These are phyloP conservation scores for Apis laboriosa DNA, from an alignment of 1,140 invertebrate species.

Conservation along the genomic window DNA sequence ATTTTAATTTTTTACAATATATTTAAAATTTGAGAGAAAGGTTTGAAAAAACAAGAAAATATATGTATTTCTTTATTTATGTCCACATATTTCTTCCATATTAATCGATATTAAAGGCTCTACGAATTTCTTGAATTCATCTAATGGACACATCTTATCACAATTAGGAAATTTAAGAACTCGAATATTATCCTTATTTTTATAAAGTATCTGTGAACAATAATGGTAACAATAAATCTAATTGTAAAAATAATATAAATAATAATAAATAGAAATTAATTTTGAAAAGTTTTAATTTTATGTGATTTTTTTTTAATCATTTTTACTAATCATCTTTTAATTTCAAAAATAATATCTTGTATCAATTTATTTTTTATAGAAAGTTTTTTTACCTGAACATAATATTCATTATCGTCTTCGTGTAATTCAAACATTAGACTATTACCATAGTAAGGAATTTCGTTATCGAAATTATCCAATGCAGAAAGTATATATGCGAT, in stretches of 20 bases:
- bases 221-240: not conserved
- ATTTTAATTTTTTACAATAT: too few relatives aligned
- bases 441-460: conserved; percentile 21
- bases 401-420: conserved; percentile 12
- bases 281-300: not conserved
- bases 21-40: too few relatives aligned
- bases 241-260: too few relatives aligned
- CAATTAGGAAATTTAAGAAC: conserved; percentile 5
- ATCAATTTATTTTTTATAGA: not conserved
- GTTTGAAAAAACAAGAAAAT: too few relatives aligned
- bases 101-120: not conserved
- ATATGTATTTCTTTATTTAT: not conserved
- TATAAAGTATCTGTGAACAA: not conserved
- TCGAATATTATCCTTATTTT: not conserved
- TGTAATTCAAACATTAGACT: conserved; percentile 30
- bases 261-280: not conserved
- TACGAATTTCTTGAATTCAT: conserved; percentile 5
- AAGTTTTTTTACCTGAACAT: conserved; percentile 20
- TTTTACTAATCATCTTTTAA: not conserved
- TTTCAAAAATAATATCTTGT: not conserved
- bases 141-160: conserved; percentile 18
- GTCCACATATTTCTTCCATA: not conserved
- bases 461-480: conserved; percentile 23
- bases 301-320: not conserved
- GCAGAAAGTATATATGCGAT: conserved; percentile 12